Evolutionary conservation across 1,140 invertebrate species (phyloP), one percentile per base, ranked within the genome.

Genomic region (Heliconius congener): DNA sequence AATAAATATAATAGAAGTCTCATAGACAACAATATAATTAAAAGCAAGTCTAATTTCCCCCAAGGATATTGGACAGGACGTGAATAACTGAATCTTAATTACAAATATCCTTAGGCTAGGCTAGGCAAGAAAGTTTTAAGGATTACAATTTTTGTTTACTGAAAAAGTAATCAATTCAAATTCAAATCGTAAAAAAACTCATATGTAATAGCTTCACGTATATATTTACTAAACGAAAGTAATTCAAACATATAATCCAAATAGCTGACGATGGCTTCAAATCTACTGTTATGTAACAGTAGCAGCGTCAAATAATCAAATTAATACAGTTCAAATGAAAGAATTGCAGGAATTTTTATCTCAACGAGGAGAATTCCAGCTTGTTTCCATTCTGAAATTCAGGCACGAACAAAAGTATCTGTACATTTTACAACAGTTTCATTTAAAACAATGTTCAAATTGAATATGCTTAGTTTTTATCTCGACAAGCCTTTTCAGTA

Each of bases 401-500:
- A 66, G 60, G 27, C 60, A 66, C 60, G 60, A 66, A 66, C 60
- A 66, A 66, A 66, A 66, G 11, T 66, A 66, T 66, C 60, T 66
- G 60, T 27, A 57, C 55, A 66, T 66, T 66, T 66, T 66, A 66
- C 71, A 72, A 39, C 71, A 72, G 71, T 72, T 72, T 72, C 71
- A 42, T 39, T n/a, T 42, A 34, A 37, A 72, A 72, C 71, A 72
- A 72, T 72, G 30, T n/a, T 72, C 5, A 72, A 72, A 72, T 72
- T 72, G 71, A 72, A 72, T 72, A 72, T 72, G 34, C 71, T 72
- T 66, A 66, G 60, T 66, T 66, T 66, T 30, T 66, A 66, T 66
- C 60, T 66, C 60, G 23, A 11, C 34, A 42, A 37, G 71, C 71
- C 30, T 72, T 72, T 72, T 39, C 71, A 72, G 71, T 72, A 72